Percentiles rank a stretch among this genome's conserved stretches.
Conservation (phyloP, 2,797 vertebrate species). For the Hemitrygon akajei region DNA sequence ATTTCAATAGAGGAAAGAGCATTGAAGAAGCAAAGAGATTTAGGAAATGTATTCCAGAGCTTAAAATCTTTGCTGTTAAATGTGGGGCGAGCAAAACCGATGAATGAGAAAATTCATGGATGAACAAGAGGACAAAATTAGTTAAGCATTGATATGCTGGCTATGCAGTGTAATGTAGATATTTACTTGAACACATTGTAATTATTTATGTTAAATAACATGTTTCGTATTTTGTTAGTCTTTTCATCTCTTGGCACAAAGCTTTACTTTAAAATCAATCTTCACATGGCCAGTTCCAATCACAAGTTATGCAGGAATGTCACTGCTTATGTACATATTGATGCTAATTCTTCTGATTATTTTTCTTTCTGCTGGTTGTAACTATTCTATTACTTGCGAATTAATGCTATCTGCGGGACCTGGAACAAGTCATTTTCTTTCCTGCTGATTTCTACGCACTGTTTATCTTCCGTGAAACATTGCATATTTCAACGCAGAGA, state of each 20-base stretch:
- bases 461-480: constrained; percentile 27
- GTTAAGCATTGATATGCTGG: too few relatives aligned
- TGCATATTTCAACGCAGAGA: constrained; percentile 23
- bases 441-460: constrained; percentile 27
- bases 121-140: too few relatives aligned
- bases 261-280: not conserved
- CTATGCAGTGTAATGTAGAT: not conserved
- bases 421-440: constrained; percentile 30
- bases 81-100: too few relatives aligned
- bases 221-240: not conserved
- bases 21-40: too few relatives aligned
- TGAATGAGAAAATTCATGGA: too few relatives aligned
- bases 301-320: not conserved
- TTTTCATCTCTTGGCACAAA: not conserved
- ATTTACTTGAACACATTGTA: not conserved
- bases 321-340: constrained; percentile 13
- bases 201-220: not conserved
- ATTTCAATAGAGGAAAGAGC: too few relatives aligned
- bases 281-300: constrained; percentile 8
- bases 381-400: constrained; percentile 25
- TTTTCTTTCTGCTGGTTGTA: constrained; percentile 30
- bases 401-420: constrained; percentile 16
- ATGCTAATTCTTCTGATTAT: constrained; percentile 34
- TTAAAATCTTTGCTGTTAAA: too few relatives aligned
- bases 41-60: too few relatives aligned